Percentiles rank a stretch among this genome's conserved stretches.
Evolutionary conservation across 1,140 invertebrate genomes (phyloP).

Genomic region (Drosophila truncata): DNA sequence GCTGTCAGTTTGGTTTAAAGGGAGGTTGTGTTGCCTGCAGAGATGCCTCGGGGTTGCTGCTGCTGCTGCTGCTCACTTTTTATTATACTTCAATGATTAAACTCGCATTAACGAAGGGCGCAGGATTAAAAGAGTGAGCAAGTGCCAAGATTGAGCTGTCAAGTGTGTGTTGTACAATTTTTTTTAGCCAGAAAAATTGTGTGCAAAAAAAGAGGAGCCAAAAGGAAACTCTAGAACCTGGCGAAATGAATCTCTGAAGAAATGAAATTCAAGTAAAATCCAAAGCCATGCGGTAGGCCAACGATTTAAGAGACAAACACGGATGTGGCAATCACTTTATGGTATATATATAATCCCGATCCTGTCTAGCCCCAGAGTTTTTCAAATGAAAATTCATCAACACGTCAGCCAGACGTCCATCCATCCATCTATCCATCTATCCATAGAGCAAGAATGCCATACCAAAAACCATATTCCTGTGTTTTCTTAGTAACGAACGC

Average conservation of each 20-base stretch:
- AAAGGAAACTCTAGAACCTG: slow-evolving; percentile 41
- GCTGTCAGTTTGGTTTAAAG: slow-evolving; percentile 41
- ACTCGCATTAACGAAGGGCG: slow-evolving; percentile 64
- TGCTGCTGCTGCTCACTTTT: slow-evolving; percentile 66
- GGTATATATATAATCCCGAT: slow-evolving; percentile 55
- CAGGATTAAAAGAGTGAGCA: slow-evolving; percentile 27
- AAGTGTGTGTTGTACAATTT: slow-evolving; percentile 39
- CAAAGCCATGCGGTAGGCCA: slow-evolving; percentile 60
- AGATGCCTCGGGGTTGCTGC: slow-evolving; percentile 22
- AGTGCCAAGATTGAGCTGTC: slow-evolving; percentile 57
- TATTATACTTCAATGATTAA: slow-evolving; percentile 63
- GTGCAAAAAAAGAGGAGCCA: slow-evolving; percentile 20
- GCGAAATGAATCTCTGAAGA: slow-evolving; percentile 9
- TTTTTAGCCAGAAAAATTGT: slow-evolving; percentile 40
- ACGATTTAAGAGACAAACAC: slow-evolving; percentile 59
- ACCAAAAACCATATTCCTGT: slow-evolving; percentile 20
- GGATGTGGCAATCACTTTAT: slow-evolving; percentile 79
- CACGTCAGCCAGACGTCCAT: slow-evolving; percentile 52
- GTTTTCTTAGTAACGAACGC: slow-evolving; percentile 82
- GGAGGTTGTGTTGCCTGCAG: not conserved
- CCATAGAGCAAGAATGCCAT: slow-evolving; percentile 37
- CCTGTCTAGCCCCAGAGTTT: slow-evolving; percentile 68
- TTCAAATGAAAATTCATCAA: slow-evolving; percentile 84
- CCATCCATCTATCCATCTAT: slow-evolving; percentile 36
- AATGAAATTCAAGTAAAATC: slow-evolving; percentile 29